Percentiles rank a stretch among this genome's conserved stretches.
These are phyloP conservation scores for Aphaenogaster floridana DNA, from an alignment of 1,140 invertebrate genomes.

Conservation along the genomic window DNA sequence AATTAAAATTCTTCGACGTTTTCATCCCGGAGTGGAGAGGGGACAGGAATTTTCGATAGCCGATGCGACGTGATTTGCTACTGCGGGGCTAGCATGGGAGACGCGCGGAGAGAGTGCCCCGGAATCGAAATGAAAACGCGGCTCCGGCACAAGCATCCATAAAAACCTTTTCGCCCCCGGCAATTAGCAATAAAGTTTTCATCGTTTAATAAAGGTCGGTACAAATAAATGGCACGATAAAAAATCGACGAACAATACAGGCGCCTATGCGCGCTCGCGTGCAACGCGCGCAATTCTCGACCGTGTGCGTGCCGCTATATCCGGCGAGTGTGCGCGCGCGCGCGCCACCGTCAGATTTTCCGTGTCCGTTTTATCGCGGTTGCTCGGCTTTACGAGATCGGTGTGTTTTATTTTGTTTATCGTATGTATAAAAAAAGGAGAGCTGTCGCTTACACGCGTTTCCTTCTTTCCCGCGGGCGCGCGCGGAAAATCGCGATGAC, in stretches of 20 bases:
- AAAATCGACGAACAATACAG: slow-evolving; percentile 83
- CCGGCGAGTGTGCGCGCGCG: slow-evolving; percentile 60
- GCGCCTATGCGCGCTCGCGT: slow-evolving; percentile 56
- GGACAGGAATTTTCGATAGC: slow-evolving; percentile 24
- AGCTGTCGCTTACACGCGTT: slow-evolving; percentile 9
- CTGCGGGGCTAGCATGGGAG: neutral
- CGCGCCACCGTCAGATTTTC: slow-evolving; percentile 73
- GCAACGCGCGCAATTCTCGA: slow-evolving; percentile 69
- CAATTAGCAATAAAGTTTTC: slow-evolving; percentile 86
- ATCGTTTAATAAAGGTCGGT: slow-evolving; percentile 85
- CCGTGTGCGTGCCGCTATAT: slow-evolving; percentile 69
- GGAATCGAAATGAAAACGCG: slow-evolving; percentile 84
- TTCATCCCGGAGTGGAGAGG: slow-evolving; percentile 59
- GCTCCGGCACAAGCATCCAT: slow-evolving; percentile 78
- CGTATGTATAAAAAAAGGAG: slow-evolving; percentile 66
- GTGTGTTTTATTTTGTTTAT: slow-evolving; percentile 77
- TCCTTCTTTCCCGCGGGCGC: neutral
- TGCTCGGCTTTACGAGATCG: slow-evolving; percentile 76
- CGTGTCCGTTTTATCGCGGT: slow-evolving; percentile 73
- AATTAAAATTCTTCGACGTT: slow-evolving; percentile 68
- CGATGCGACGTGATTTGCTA: slow-evolving; percentile 53
- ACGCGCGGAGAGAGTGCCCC: slow-evolving; percentile 59
- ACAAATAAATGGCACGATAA: slow-evolving; percentile 84
- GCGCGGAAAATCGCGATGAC: slow-evolving; percentile 11
- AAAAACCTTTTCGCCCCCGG: slow-evolving; percentile 83